phyloP scores from a whole-genome alignment of 2,797 vertebrate genomes.

The Trichosurus vulpecula region DNA sequence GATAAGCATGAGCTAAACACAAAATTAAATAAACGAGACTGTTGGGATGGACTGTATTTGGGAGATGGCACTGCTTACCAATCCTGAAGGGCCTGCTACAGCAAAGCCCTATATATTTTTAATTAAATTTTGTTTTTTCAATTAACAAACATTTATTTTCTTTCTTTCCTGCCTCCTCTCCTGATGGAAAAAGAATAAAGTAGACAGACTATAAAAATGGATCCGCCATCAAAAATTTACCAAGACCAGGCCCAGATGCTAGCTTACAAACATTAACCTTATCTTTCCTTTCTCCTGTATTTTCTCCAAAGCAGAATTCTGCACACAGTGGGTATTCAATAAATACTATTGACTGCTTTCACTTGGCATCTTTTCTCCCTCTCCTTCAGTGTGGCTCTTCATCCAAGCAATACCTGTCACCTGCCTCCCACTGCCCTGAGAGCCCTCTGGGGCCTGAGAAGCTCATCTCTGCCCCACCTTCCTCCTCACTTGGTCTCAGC shows the following conservation, averaged over 20 bases:
- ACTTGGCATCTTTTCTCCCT: constrained; percentile 10
- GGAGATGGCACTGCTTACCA: too few relatives aligned
- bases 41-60: too few relatives aligned
- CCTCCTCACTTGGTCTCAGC: constrained; percentile 69
- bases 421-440: constrained; percentile 14
- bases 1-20: too few relatives aligned
- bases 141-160: too few relatives aligned
- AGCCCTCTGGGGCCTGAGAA: constrained; percentile 32
- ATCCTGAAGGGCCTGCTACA: too few relatives aligned
- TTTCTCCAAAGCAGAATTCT: constrained; percentile 3
- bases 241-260: neutral
- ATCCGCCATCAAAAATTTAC: neutral
- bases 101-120: too few relatives aligned
- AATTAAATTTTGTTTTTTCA: too few relatives aligned
- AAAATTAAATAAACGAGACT: too few relatives aligned
- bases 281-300: neutral
- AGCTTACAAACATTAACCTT: neutral
- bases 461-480: constrained; percentile 61
- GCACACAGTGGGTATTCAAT: constrained; percentile 9
- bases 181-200: too few relatives aligned
- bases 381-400: constrained; percentile 5
- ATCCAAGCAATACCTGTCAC: neutral
- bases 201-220: neutral
- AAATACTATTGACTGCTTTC: constrained; percentile 28
- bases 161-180: too few relatives aligned